These are phyloP conservation scores for Agrochola circellaris DNA, from an alignment of 2,888 invertebrate genomes.

Conservation along the genomic window DNA sequence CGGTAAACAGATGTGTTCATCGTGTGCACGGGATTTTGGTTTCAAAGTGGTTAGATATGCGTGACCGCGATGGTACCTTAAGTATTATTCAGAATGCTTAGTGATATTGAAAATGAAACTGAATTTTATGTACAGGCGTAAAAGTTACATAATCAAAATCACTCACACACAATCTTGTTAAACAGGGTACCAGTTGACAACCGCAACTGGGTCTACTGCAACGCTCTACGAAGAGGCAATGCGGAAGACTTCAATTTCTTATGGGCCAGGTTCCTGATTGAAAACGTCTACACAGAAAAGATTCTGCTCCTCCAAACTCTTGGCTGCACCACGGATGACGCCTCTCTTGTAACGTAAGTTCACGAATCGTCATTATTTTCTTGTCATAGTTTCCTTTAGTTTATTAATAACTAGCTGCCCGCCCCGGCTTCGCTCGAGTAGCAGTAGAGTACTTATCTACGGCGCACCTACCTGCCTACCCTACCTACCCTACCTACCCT, in stretches of 20 bases:
- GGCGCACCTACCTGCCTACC: too few relatives aligned
- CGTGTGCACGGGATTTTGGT: too few relatives aligned
- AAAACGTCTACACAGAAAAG: conserved; percentile 93
- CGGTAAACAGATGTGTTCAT: too few relatives aligned
- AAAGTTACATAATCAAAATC: neutral
- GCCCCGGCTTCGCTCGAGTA: too few relatives aligned
- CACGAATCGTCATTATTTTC: neutral
- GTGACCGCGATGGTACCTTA: neutral
- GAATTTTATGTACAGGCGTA: neutral
- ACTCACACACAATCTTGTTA: neutral
- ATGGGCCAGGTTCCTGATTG: conserved; percentile 91
- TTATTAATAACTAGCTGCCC: too few relatives aligned
- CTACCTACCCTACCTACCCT: too few relatives aligned
- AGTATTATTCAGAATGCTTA: neutral
- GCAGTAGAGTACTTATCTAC: too few relatives aligned
- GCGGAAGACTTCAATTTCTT: conserved; percentile 92
- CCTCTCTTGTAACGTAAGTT: conserved; percentile 88
- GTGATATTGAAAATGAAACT: neutral
- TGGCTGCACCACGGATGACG: conserved; percentile 91
- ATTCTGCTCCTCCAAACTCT: conserved; percentile 92
- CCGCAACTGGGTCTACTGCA: conserved; percentile 94
- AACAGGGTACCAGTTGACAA: conserved; percentile 86
- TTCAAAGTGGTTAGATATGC: too few relatives aligned
- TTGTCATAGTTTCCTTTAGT: neutral
- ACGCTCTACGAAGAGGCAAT: conserved; percentile 92